Conservation (phyloP, 2,888 invertebrate genomes). For the Amphipyra berbera region DNA sequence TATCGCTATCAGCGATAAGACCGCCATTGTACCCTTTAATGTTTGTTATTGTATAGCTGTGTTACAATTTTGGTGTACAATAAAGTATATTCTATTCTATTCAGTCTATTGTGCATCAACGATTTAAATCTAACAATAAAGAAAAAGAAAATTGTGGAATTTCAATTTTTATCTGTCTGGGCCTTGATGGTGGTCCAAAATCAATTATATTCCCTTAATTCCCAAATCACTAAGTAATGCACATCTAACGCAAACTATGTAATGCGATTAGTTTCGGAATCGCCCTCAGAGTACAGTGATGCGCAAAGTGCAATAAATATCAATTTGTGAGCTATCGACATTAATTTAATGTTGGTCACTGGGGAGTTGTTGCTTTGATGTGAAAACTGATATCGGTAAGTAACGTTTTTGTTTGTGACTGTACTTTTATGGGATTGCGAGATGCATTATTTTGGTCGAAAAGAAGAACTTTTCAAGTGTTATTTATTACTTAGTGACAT, state of each 20-base stretch:
- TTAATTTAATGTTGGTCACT: constrained; percentile 30
- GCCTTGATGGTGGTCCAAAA: no score
- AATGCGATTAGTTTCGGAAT: constrained; percentile 30
- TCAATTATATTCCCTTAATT: background rate
- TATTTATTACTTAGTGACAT: no score
- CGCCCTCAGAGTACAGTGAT: constrained; percentile 42
- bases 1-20: no score
- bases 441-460: background rate
- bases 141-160: no score
- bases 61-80: no score
- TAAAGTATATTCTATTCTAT: no score
- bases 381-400: constrained; percentile 20
- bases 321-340: constrained; percentile 47
- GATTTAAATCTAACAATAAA: no score
- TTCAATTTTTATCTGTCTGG: no score
- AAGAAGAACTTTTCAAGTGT: no score
- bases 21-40: no score
- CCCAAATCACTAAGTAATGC: constrained; percentile 1
- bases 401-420: background rate
- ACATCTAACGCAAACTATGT: constrained; percentile 20
- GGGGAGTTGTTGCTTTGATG: constrained; percentile 20
- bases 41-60: no score
- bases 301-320: constrained; percentile 52
- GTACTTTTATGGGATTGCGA: background rate
- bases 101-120: no score